Conservation (phyloP, 2,888 invertebrate species). For the Cenopis cana region DNA sequence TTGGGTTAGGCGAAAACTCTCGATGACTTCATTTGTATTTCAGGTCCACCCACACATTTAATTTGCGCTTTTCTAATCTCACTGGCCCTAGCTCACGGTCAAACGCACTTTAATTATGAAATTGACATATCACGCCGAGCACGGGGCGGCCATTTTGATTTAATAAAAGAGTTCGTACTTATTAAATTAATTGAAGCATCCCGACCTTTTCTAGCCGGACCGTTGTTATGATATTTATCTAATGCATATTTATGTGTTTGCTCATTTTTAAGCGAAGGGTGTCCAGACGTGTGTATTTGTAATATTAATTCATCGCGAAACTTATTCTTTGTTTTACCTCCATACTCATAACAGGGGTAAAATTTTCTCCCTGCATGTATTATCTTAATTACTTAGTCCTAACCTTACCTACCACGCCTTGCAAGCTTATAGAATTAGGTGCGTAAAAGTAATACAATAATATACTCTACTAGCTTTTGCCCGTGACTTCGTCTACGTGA, state of each 20-base stretch:
- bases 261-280: conserved; percentile 66
- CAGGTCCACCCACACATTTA: conserved; percentile 67
- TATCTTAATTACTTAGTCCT: not conserved
- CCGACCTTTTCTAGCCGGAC: conserved; percentile 66
- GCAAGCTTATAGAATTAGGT: not conserved
- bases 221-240: conserved; percentile 73
- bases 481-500: too few relatives aligned
- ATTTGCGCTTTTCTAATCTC: conserved; percentile 76
- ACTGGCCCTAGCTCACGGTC: conserved; percentile 73
- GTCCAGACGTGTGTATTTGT: conserved; percentile 64
- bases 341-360: conserved; percentile 23
- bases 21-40: conserved; percentile 74
- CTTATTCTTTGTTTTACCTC: conserved; percentile 40
- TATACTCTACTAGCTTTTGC: too few relatives aligned
- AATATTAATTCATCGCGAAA: conserved; percentile 60
- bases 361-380: conserved; percentile 17
- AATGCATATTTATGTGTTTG: conserved; percentile 83
- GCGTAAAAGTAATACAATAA: not conserved
- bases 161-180: conserved; percentile 82
- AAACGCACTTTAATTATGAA: conserved; percentile 84
- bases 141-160: conserved; percentile 72
- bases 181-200: conserved; percentile 74
- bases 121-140: conserved; percentile 79
- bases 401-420: not conserved
- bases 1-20: conserved; percentile 70